These are phyloP conservation scores for Patella depressa DNA, from an alignment of 2,888 invertebrate genomes.

Conservation along the genomic window DNA sequence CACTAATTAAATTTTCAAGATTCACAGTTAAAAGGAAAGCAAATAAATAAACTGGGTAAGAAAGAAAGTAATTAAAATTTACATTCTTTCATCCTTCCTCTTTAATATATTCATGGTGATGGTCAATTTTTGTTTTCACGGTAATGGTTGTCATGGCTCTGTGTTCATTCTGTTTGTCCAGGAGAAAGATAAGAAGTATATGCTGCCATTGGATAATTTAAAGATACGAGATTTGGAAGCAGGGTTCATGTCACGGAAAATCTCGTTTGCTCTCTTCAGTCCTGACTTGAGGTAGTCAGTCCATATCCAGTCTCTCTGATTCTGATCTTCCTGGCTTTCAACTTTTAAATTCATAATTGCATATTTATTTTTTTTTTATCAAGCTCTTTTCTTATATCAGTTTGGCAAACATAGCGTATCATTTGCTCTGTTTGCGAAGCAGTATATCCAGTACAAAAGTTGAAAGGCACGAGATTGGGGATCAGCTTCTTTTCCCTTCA, in stretches of 20 bases:
- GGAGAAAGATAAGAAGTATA: constrained; percentile 99
- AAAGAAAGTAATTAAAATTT: too few relatives aligned
- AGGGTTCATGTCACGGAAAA: constrained; percentile 94
- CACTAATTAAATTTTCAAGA: too few relatives aligned
- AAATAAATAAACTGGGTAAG: too few relatives aligned
- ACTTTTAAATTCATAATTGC: not conserved
- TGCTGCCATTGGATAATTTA: constrained; percentile 96
- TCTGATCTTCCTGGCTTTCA: not conserved
- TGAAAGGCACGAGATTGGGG: too few relatives aligned
- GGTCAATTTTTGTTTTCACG: not conserved
- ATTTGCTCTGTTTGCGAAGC: too few relatives aligned
- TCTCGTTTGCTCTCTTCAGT: constrained; percentile 98
- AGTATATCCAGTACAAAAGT: too few relatives aligned
- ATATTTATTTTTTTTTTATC: too few relatives aligned
- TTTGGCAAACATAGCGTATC: too few relatives aligned
- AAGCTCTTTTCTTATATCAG: too few relatives aligned
- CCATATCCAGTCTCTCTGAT: not conserved
- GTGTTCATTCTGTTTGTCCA: constrained; percentile 57
- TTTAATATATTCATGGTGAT: not conserved
- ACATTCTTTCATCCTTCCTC: not conserved
- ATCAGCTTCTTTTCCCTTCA: too few relatives aligned
- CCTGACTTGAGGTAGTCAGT: constrained; percentile 90
- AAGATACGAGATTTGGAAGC: constrained; percentile 95
- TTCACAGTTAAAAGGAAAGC: too few relatives aligned
- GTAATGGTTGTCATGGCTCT: not conserved